These are phyloP conservation scores for Ascidia mentula DNA, from an alignment of 23 tunicate genomes.

Conservation along the genomic window DNA sequence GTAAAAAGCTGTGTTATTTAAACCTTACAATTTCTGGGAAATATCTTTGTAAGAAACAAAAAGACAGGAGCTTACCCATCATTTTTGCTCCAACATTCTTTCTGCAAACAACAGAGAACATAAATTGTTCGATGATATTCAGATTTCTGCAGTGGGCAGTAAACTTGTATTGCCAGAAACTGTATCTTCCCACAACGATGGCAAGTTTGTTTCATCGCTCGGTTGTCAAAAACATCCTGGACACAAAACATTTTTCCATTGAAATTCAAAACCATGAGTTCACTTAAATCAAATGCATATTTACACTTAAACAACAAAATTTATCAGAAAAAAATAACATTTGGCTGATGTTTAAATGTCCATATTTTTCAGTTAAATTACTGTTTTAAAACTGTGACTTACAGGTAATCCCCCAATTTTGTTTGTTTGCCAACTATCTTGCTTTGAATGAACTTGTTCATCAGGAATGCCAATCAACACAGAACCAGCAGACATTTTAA, in stretches of 20 bases:
- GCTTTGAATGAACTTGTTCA: slow-evolving; percentile 1
- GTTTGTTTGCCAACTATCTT: slow-evolving; percentile 19
- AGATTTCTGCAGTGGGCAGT: slow-evolving; percentile 28
- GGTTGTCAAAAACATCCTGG: too few species aligned
- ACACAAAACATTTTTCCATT: too few species aligned
- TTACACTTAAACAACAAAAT: too few species aligned
- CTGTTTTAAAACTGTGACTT: background rate
- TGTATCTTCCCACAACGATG: slow-evolving; percentile 1
- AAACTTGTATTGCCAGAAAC: slow-evolving; percentile 25
- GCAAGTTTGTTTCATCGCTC: background rate
- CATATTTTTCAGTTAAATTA: too few species aligned
- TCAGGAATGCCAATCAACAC: slow-evolving; percentile 31
- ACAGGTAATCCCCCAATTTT: slow-evolving; percentile 39
- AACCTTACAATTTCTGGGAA: too few species aligned
- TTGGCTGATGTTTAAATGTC: too few species aligned
- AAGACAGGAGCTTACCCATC: slow-evolving; percentile 14
- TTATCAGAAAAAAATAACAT: too few species aligned
- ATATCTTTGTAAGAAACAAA: too few species aligned
- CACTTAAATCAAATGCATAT: too few species aligned
- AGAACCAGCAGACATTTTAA: background rate
- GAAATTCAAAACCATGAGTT: too few species aligned
- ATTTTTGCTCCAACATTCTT: slow-evolving; percentile 24
- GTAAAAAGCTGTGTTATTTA: too few species aligned
- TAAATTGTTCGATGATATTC: slow-evolving; percentile 29
- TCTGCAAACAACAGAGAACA: slow-evolving; percentile 25